Percentiles rank a stretch among this genome's conserved stretches.
Evolutionary conservation across 2,888 invertebrate genomes (phyloP).

Genomic region (Synergus itoensis): DNA sequence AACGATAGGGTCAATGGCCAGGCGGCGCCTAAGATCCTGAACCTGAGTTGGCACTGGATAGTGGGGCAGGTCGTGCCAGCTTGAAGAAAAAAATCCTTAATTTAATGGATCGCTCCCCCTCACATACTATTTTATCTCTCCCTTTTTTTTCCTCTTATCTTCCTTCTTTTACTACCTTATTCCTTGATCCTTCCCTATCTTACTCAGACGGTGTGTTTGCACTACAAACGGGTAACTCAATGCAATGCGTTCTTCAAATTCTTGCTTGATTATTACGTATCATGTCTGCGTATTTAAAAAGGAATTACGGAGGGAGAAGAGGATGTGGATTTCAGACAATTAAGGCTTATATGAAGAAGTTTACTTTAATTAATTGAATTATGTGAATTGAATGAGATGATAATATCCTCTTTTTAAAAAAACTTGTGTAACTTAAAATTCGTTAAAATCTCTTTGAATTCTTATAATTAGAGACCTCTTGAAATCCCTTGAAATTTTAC

Average conservation of each 20-base stretch:
- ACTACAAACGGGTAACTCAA: slow-evolving; percentile 14
- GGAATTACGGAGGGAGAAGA: neutral
- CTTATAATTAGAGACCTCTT: too few species aligned
- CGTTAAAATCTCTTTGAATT: too few species aligned
- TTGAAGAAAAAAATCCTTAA: slow-evolving; percentile 55
- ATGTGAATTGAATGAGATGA: too few species aligned
- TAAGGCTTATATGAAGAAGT: too few species aligned
- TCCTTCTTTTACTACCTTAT: neutral
- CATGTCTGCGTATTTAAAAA: neutral
- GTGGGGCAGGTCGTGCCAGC: slow-evolving; percentile 75
- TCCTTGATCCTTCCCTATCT: neutral
- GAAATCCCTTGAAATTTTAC: too few species aligned
- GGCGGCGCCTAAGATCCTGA: slow-evolving; percentile 72
- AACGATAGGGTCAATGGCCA: slow-evolving; percentile 74
- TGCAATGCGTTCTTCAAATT: slow-evolving; percentile 7
- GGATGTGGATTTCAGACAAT: too few species aligned
- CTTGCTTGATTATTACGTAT: slow-evolving; percentile 9
- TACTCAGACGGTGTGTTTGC: neutral
- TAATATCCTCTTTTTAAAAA: too few species aligned
- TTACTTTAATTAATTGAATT: too few species aligned
- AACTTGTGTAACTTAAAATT: too few species aligned
- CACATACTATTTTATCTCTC: slow-evolving; percentile 20
- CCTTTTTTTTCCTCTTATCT: neutral
- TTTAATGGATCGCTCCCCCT: slow-evolving; percentile 58
- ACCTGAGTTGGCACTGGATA: slow-evolving; percentile 58